Evolutionary conservation across 37 sponge, comb jelly and placozoan species (phyloP).

Genomic region (Spongilla lacustris): DNA sequence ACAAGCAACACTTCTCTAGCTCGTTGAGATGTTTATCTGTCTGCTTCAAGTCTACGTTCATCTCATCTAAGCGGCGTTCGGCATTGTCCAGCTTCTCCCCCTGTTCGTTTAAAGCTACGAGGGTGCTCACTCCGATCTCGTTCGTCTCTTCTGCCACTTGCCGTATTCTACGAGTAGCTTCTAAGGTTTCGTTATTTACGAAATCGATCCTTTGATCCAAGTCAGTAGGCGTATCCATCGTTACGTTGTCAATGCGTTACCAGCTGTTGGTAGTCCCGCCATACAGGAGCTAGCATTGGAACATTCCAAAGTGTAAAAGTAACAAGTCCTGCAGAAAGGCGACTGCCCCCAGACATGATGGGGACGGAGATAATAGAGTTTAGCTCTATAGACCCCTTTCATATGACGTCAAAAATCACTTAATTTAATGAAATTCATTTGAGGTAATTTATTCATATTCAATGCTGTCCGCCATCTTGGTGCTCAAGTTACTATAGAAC

Average conservation of each 20-base stretch:
- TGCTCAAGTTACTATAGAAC: too few relatives aligned
- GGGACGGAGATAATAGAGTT: too few relatives aligned
- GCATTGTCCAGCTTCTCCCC: constrained; percentile 95
- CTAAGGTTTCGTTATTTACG: constrained; percentile 80
- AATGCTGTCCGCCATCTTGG: too few relatives aligned
- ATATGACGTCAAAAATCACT: too few relatives aligned
- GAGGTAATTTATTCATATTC: too few relatives aligned
- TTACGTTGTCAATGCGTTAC: not conserved
- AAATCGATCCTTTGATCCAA: constrained; percentile 79
- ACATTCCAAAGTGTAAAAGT: too few relatives aligned
- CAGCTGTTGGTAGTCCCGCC: not conserved
- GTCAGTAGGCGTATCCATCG: not conserved
- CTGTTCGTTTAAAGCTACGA: constrained; percentile 86
- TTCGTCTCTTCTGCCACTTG: constrained; percentile 84
- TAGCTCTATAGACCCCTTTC: too few relatives aligned
- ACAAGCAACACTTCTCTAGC: constrained; percentile 85
- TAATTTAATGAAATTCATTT: too few relatives aligned
- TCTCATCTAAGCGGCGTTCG: constrained; percentile 86
- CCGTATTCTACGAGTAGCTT: constrained; percentile 78
- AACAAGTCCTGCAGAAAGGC: too few relatives aligned
- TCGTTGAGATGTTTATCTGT: constrained; percentile 85
- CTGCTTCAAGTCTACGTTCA: constrained; percentile 87
- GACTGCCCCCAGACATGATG: too few relatives aligned
- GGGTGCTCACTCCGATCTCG: constrained; percentile 78
- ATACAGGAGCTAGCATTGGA: too few relatives aligned